Conservation (phyloP, 1,140 invertebrate genomes). For the Coenobita brevimanus region DNA sequence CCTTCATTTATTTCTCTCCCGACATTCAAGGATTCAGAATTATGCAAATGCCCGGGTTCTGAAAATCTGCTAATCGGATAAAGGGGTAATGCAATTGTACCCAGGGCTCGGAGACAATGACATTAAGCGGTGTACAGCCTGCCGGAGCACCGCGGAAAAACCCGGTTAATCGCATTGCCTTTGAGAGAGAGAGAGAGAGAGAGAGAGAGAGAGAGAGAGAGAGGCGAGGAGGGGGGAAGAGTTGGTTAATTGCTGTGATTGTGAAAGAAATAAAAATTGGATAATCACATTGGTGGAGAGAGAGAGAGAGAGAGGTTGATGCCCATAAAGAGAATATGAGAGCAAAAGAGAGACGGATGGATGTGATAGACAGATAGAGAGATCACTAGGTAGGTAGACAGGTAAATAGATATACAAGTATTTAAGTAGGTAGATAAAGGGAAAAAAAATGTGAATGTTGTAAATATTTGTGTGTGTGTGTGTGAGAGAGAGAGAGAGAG, state of each 20-base stretch:
- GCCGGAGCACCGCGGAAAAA: constrained; percentile 20
- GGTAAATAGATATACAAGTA: too few species aligned
- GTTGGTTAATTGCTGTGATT: too few species aligned
- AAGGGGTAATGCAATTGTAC: constrained; percentile 21
- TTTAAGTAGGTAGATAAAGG: too few species aligned
- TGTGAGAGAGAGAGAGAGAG: not conserved
- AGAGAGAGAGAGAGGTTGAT: constrained; percentile 28
- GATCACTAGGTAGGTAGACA: too few species aligned
- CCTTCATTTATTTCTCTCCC: constrained; percentile 28
- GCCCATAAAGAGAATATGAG: constrained; percentile 8
- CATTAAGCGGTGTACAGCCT: constrained; percentile 26
- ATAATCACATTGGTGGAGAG: constrained; percentile 6
- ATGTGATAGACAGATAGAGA: too few species aligned
- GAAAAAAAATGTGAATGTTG: not conserved
- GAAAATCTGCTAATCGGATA: constrained; percentile 46
- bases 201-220: not conserved
- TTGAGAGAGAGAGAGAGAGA: constrained; percentile 1
- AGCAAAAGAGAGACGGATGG: not conserved
- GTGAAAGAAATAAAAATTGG: too few species aligned
- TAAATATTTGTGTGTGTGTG: constrained; percentile 1
- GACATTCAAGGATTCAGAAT: constrained; percentile 37
- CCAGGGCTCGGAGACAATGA: constrained; percentile 36
- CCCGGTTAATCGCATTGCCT: too few species aligned
- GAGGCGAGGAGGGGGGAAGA: not conserved
- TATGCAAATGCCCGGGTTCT: constrained; percentile 36